phyloP scores from a whole-genome alignment of 1,140 invertebrate genomes.

The Aphaenogaster floridana region DNA sequence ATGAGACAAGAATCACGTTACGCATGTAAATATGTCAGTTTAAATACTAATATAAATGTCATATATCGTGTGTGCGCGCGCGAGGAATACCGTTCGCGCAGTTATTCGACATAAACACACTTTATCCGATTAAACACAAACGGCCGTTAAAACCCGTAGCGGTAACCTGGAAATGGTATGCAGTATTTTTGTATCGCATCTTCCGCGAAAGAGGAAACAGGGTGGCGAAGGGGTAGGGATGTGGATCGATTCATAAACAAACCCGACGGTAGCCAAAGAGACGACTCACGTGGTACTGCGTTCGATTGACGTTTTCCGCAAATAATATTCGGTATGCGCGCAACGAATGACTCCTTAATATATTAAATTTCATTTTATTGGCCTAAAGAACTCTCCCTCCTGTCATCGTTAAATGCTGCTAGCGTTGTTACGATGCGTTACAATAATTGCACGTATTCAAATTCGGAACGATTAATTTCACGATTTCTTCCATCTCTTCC shows the following conservation, averaged over 20 bases:
- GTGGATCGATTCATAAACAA: constrained; percentile 60
- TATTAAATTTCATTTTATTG: constrained; percentile 23
- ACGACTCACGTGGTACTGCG: constrained; percentile 46
- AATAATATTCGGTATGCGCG: constrained; percentile 37
- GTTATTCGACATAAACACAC: constrained; percentile 6
- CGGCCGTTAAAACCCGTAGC: constrained; percentile 19
- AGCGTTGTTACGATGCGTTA: neutral
- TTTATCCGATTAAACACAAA: constrained; percentile 47
- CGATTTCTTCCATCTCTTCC: neutral
- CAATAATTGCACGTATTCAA: neutral
- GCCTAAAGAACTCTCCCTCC: neutral
- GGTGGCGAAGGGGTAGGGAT: neutral
- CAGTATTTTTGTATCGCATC: constrained; percentile 54
- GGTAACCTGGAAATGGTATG: constrained; percentile 26
- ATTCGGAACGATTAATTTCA: neutral
- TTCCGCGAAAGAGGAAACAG: neutral
- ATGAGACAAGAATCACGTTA: neutral
- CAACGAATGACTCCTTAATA: neutral
- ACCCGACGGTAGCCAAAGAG: constrained; percentile 51
- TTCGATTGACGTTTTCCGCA: constrained; percentile 34
- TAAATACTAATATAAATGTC: constrained; percentile 27
- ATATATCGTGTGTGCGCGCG: neutral
- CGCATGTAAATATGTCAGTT: constrained; percentile 28
- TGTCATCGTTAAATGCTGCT: neutral
- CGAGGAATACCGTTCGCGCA: neutral